A percentile compares a stretch with the other conserved stretches of the same genome.
Conservation (phyloP, 2,797 vertebrate genomes). For the Urophycis tenuis region DNA sequence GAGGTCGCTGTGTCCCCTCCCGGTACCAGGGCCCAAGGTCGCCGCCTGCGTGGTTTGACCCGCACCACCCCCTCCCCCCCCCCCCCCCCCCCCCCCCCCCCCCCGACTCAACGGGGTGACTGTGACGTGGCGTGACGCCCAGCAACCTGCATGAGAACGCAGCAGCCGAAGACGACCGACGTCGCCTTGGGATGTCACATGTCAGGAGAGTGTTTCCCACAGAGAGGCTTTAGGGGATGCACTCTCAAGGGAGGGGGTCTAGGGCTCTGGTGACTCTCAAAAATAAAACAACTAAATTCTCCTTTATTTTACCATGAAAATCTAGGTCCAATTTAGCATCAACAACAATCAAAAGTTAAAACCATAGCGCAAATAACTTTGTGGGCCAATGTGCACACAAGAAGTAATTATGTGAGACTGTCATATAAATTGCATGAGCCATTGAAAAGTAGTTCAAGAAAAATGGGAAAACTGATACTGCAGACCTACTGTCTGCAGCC, state of each 20-base stretch:
- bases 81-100: background rate
- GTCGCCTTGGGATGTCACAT: background rate
- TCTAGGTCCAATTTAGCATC: too few relatives aligned
- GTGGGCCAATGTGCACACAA: background rate
- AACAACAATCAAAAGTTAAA: background rate
- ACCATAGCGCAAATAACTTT: background rate
- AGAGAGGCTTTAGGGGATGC: background rate
- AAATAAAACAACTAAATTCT: too few relatives aligned
- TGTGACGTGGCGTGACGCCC: too few relatives aligned
- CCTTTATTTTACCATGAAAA: too few relatives aligned
- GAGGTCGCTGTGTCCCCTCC: background rate
- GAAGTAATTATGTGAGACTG: background rate
- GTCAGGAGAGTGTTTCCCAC: background rate
- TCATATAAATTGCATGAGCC: background rate
- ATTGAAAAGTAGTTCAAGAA: background rate
- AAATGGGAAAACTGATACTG: too few relatives aligned
- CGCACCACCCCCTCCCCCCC: background rate
- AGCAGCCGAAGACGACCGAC: background rate
- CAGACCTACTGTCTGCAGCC: too few relatives aligned
- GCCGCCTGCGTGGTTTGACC: background rate
- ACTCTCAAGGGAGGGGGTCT: background rate
- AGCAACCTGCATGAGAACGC: background rate
- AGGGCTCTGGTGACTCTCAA: background rate
- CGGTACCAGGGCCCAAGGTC: background rate
- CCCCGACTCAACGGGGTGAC: too few relatives aligned